These are phyloP conservation scores for Amazona guildingii DNA, from an alignment of 2,113 vertebrate genomes.

Conservation along the genomic window DNA sequence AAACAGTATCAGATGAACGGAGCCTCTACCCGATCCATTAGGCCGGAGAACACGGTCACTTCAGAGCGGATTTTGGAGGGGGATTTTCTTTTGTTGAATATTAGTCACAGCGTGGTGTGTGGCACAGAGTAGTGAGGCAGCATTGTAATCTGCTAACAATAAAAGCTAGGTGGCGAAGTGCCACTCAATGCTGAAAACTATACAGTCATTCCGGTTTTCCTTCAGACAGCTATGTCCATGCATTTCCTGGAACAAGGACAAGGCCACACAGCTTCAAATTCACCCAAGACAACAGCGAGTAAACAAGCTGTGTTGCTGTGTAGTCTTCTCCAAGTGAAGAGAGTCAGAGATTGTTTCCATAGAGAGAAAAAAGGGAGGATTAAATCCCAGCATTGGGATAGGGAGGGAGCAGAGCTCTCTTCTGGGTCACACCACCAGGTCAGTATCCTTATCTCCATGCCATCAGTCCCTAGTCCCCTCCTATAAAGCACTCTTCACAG, in stretches of 20 bases:
- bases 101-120: constrained; percentile 42
- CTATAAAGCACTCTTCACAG: neutral
- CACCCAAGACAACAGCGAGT: neutral
- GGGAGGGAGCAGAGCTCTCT: neutral
- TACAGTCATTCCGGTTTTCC: constrained; percentile 33
- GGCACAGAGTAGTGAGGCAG: constrained; percentile 34
- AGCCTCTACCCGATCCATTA: neutral
- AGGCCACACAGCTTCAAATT: constrained; percentile 67
- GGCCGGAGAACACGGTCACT: neutral
- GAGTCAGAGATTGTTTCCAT: neutral
- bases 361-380: neutral
- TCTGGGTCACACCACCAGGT: neutral
- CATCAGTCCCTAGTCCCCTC: neutral
- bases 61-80: neutral
- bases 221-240: constrained; percentile 16
- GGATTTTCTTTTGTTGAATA: neutral
- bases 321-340: neutral
- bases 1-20: neutral
- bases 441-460: neutral
- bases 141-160: neutral
- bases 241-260: constrained; percentile 43
- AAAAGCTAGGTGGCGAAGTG: constrained; percentile 47
- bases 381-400: neutral
- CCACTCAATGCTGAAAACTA: neutral
- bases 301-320: constrained; percentile 35